Evolutionary conservation across 2,888 invertebrate species (phyloP).

Genomic region (Zootermopsis nevadensis): DNA sequence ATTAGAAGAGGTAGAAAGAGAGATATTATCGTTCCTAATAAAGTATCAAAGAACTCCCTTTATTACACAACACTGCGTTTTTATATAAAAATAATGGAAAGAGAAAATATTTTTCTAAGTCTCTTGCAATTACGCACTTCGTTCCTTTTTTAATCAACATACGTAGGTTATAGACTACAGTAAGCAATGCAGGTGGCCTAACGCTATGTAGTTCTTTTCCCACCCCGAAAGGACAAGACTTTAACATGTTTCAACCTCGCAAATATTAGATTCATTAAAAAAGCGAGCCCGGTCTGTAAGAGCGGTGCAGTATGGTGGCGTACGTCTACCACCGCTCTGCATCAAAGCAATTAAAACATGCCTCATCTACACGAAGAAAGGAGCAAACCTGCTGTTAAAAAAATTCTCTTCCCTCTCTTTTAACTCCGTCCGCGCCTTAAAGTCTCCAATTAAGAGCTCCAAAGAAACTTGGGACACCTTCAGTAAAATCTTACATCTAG

Average conservation of each 20-base stretch:
- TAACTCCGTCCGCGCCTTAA: slow-evolving; percentile 29
- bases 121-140: slow-evolving; percentile 40
- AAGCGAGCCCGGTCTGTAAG: slow-evolving; percentile 42
- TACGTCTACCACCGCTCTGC: not conserved
- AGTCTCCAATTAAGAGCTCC: slow-evolving; percentile 43
- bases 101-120: slow-evolving; percentile 39
- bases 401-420: slow-evolving; percentile 15
- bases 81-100: slow-evolving; percentile 1
- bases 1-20: not conserved
- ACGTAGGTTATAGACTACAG: slow-evolving; percentile 36
- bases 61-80: slow-evolving; percentile 28
- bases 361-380: slow-evolving; percentile 41
- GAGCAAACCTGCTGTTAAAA: slow-evolving; percentile 30
- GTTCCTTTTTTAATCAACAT: slow-evolving; percentile 47
- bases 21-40: slow-evolving; percentile 8
- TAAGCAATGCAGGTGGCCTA: slow-evolving; percentile 47
- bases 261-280: slow-evolving; percentile 50
- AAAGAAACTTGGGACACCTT: slow-evolving; percentile 35
- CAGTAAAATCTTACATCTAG: slow-evolving; percentile 20
- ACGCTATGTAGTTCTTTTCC: slow-evolving; percentile 15
- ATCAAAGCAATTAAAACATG: slow-evolving; percentile 51
- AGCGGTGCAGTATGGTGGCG: slow-evolving; percentile 1
- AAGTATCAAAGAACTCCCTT: slow-evolving; percentile 38
- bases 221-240: slow-evolving; percentile 21
- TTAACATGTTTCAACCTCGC: slow-evolving; percentile 33